phyloP scores from a whole-genome alignment of 2,113 vertebrate genomes.

The Notiomystis cincta region DNA sequence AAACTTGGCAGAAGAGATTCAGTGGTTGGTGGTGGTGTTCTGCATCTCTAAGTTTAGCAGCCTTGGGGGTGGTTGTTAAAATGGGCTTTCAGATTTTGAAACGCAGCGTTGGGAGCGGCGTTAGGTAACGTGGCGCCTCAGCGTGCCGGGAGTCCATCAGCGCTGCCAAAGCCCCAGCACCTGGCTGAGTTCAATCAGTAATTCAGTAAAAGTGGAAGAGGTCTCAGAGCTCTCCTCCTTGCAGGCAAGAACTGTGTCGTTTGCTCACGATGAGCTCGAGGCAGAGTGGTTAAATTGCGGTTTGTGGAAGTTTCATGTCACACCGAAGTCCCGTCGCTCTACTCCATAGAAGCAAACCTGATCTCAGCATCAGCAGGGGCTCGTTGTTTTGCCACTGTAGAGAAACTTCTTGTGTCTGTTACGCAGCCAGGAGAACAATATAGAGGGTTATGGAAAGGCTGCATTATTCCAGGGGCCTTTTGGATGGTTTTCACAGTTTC shows the following conservation, averaged over 20 bases:
- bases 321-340: not conserved
- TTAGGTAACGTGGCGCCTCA: not conserved
- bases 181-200: not conserved
- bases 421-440: slow-evolving; percentile 36
- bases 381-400: slow-evolving; percentile 25
- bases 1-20: not conserved
- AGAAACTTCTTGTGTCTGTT: slow-evolving; percentile 49
- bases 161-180: not conserved
- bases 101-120: not conserved
- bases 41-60: slow-evolving; percentile 50
- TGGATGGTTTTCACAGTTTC: not conserved
- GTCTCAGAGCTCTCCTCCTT: not conserved
- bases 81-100: not conserved
- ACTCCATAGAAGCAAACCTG: not conserved
- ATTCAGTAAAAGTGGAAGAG: not conserved
- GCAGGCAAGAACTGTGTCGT: accelerated
- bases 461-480: slow-evolving; percentile 14
- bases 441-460: slow-evolving; percentile 56
- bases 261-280: not conserved
- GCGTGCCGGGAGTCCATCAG: not conserved
- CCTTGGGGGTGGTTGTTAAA: slow-evolving; percentile 22
- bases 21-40: not conserved
- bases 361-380: slow-evolving; percentile 21
- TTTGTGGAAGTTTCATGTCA: not conserved
- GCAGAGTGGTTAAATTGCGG: accelerated